Percentiles rank a stretch among this genome's conserved stretches.
These are phyloP conservation scores for Nasonia longicornis DNA, from an alignment of 1,140 invertebrate genomes.

Conservation along the genomic window DNA sequence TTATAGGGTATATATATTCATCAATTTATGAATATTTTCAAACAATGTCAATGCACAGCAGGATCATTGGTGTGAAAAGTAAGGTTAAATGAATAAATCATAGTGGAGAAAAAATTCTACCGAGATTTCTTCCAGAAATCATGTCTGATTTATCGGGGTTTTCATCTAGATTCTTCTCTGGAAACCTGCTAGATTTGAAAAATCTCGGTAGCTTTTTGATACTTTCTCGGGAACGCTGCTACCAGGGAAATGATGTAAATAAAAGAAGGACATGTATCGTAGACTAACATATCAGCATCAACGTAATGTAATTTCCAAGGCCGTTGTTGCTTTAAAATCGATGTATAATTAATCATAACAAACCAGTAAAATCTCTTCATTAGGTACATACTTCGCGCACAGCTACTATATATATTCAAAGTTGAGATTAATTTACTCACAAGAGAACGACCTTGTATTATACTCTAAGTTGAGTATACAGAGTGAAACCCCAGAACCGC, in stretches of 20 bases:
- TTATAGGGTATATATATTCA: too few relatives aligned
- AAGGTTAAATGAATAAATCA: too few relatives aligned
- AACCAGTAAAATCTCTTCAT: neutral
- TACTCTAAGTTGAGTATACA: neutral
- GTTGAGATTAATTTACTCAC: neutral
- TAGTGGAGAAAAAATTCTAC: too few relatives aligned
- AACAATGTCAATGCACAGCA: too few relatives aligned
- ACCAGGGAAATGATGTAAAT: neutral
- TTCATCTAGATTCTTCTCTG: too few relatives aligned
- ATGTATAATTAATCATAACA: neutral
- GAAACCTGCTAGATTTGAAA: too few relatives aligned
- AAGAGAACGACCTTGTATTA: slow-evolving; percentile 6
- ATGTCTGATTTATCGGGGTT: too few relatives aligned
- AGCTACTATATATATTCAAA: neutral
- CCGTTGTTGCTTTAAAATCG: neutral
- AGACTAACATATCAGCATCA: slow-evolving; percentile 22
- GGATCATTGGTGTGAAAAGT: too few relatives aligned
- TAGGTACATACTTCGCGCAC: neutral
- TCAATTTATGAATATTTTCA: too few relatives aligned
- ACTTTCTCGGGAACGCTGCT: too few relatives aligned
- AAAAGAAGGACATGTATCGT: slow-evolving; percentile 8
- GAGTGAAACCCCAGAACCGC: neutral
- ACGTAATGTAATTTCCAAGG: slow-evolving; percentile 14
- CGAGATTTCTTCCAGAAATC: too few relatives aligned
- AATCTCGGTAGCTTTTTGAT: too few relatives aligned